Evolutionary conservation across 1,140 invertebrate genomes (phyloP).

Genomic region (Drosophila melanica): DNA sequence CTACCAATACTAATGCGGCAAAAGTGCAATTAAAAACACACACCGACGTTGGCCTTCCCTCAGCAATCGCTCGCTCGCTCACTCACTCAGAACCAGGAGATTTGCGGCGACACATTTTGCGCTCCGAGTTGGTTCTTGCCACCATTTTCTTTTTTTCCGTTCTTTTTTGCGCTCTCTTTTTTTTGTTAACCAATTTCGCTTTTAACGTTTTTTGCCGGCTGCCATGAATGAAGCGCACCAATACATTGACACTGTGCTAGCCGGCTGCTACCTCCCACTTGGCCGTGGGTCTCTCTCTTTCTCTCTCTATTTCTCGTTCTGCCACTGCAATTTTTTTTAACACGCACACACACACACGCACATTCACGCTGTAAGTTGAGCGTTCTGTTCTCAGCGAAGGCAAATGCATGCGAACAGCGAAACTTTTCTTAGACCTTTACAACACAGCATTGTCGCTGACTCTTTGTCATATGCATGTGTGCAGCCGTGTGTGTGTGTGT

Average conservation of each 20-base stretch:
- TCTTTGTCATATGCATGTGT: conserved; percentile 31
- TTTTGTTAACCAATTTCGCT: conserved; percentile 76
- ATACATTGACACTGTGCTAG: conserved; percentile 44
- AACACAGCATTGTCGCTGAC: conserved; percentile 40
- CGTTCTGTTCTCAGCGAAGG: conserved; percentile 49
- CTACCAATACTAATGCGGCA: conserved; percentile 15
- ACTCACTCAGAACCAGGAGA: conserved; percentile 46
- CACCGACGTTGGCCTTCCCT: conserved; percentile 61
- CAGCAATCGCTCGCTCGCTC: conserved; percentile 17
- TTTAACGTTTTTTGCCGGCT: conserved; percentile 79
- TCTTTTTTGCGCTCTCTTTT: conserved; percentile 33
- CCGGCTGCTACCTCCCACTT: conserved; percentile 61
- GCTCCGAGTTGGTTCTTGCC: conserved; percentile 54
- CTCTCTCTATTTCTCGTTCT: conserved; percentile 27
- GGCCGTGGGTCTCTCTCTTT: conserved; percentile 28
- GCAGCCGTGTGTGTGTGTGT: not conserved
- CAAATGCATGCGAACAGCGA: conserved; percentile 41
- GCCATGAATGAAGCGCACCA: conserved; percentile 74
- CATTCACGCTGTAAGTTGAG: conserved; percentile 35
- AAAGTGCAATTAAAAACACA: conserved; percentile 76
- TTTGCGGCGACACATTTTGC: conserved; percentile 45
- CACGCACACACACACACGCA: conserved; percentile 21
- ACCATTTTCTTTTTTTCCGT: conserved; percentile 68
- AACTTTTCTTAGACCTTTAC: conserved; percentile 62
- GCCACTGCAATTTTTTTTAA: conserved; percentile 56